These are phyloP conservation scores for Dissostichus mawsoni DNA, from an alignment of 2,113 vertebrate species.

Conservation along the genomic window DNA sequence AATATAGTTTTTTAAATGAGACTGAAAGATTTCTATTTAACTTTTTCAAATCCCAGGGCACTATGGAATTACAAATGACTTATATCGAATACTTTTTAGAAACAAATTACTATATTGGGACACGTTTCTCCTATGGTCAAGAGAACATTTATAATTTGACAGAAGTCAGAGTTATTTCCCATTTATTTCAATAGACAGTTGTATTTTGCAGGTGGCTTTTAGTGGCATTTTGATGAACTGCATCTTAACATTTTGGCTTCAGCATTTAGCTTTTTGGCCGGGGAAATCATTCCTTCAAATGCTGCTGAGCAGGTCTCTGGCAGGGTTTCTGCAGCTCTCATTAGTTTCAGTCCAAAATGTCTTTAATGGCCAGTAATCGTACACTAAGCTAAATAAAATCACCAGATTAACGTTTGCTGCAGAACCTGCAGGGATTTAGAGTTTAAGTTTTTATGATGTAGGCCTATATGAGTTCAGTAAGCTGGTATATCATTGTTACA, in stretches of 20 bases:
- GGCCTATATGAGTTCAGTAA: neutral
- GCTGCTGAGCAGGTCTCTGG: neutral
- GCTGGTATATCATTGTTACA: neutral
- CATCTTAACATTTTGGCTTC: neutral
- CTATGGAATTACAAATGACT: neutral
- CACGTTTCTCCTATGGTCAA: neutral
- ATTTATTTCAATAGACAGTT: neutral
- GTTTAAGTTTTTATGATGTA: slow-evolving; percentile 9
- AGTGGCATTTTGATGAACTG: neutral
- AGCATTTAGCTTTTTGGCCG: neutral
- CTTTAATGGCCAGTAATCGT: neutral
- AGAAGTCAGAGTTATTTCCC: neutral
- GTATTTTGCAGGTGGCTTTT: neutral
- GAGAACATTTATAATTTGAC: neutral
- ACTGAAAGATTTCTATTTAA: slow-evolving; percentile 2
- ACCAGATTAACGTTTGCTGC: slow-evolving; percentile 10
- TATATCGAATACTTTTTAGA: neutral
- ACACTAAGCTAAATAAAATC: slow-evolving; percentile 6
- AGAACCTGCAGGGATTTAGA: slow-evolving; percentile 10
- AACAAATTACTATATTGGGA: neutral
- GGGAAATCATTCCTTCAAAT: neutral
- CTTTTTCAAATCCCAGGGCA: neutral
- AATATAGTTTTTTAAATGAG: neutral
- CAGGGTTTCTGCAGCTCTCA: slow-evolving; percentile 7
- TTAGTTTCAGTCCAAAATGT: slow-evolving; percentile 4